Evolutionary conservation across 2,113 vertebrate species (phyloP), one percentile per base, ranked within the genome.

Genomic region (Macaca fascicularis): DNA sequence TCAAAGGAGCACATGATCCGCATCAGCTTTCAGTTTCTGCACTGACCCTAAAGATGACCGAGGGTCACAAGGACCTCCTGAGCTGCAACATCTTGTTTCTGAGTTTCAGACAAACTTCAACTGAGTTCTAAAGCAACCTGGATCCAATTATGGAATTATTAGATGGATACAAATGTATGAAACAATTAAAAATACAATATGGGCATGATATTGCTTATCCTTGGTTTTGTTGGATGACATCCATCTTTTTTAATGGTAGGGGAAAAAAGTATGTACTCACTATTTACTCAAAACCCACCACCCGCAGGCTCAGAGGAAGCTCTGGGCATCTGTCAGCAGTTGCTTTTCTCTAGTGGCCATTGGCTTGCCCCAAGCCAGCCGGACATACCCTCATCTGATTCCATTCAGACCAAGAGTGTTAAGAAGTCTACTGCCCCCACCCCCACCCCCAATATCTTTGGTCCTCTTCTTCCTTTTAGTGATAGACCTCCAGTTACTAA

Each of bases 361-460:
- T 90, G 25, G 17, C 55, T 40, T 16, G 1, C n/a, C 78, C 4
- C 0, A 17, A 38, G 12, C 61, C 10, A 50, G 40, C 23, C 14
- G 14, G 35, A 30, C 50, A 69, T 23, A 25, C 10, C 35, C 27
- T 85, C 4, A 1, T 23, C 30, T 72, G 17, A 22, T 61, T 94
- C 20, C 40, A 32, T 40, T 81, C 40, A 70, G 1, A 78, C 2
- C 35, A 48, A 61, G 11, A n/a, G 27, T 40, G 16, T 23, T 11
- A 19, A 76, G 78, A 55, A 35, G n/a, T 16, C 52, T 48, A 8
- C 40, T 16, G 3, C 40, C 17, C 32, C 72, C n/a, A 1, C 40
- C 13, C 25, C 61, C n/a, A 3, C 38, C 3, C 2, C 59, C 30
- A 0, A 7, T n/a, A n/a, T 69, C 67, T 1, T 17, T 5, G 64